Conservation (phyloP, 2,797 vertebrate genomes). For the Sebastes glaucus region DNA sequence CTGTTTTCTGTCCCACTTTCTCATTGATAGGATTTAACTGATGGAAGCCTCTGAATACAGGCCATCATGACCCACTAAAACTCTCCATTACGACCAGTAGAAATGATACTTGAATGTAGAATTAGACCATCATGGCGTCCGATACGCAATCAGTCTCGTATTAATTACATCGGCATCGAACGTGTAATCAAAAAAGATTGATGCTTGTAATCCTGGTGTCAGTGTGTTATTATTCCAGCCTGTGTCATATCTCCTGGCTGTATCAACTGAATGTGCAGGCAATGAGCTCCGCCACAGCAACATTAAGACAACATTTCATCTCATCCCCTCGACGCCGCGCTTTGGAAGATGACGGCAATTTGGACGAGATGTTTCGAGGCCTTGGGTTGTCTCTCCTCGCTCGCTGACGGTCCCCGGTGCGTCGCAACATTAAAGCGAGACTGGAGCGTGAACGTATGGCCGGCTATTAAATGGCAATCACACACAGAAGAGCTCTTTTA, state of each 20-base stretch:
- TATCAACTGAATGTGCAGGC: slow-evolving; percentile 3
- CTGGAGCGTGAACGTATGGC: slow-evolving; percentile 66
- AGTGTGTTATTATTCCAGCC: not conserved
- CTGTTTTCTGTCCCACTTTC: slow-evolving; percentile 23
- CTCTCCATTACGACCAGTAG: not conserved
- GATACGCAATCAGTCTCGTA: not conserved
- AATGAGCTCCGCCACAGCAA: slow-evolving; percentile 34
- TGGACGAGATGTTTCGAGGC: slow-evolving; percentile 58
- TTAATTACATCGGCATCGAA: slow-evolving; percentile 23
- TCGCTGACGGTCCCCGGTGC: slow-evolving; percentile 31
- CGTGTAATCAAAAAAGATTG: slow-evolving; percentile 9
- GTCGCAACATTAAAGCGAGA: slow-evolving; percentile 53
- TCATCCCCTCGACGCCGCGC: slow-evolving; percentile 41
- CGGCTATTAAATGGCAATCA: slow-evolving; percentile 75
- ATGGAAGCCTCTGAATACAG: not conserved
- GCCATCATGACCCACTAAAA: not conserved
- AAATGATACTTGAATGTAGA: not conserved
- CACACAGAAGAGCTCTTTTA: slow-evolving; percentile 66
- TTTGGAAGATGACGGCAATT: slow-evolving; percentile 68
- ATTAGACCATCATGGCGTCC: not conserved
- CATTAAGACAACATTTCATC: slow-evolving; percentile 61
- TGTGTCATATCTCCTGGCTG: slow-evolving; percentile 3
- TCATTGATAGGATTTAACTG: slow-evolving; percentile 32
- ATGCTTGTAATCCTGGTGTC: not conserved
- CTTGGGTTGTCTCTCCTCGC: slow-evolving; percentile 23